A percentile compares a stretch with the other conserved stretches of the same genome.
phyloP scores from a whole-genome alignment of 2,888 invertebrate genomes.

The Agonum fuliginosum region DNA sequence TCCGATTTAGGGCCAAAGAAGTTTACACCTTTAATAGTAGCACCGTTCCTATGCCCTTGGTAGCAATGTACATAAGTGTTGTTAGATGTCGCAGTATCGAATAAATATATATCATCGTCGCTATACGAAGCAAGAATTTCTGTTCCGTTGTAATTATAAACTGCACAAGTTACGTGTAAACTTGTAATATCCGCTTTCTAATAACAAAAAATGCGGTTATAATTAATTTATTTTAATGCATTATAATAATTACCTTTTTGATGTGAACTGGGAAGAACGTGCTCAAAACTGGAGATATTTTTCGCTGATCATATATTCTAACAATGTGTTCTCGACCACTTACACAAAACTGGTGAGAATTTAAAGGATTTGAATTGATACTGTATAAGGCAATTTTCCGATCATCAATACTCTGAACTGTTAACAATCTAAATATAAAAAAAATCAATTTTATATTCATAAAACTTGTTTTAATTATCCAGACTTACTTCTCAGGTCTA shows the following conservation, averaged over 20 bases:
- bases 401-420: conserved; percentile 76
- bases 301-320: conserved; percentile 84
- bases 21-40: conserved; percentile 92
- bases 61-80: conserved; percentile 76
- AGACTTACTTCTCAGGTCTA: conserved; percentile 77
- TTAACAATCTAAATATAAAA: conserved; percentile 77
- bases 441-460: too few species aligned
- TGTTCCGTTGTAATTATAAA: conserved; percentile 92
- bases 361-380: conserved; percentile 88
- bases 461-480: background rate
- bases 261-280: conserved; percentile 53
- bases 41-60: conserved; percentile 80
- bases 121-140: conserved; percentile 96
- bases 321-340: conserved; percentile 88
- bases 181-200: conserved; percentile 61
- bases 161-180: conserved; percentile 89
- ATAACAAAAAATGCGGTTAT: conserved; percentile 17
- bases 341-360: conserved; percentile 86
- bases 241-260: conserved; percentile 34
- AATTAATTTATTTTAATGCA: background rate
- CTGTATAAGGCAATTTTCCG: conserved; percentile 88
- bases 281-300: conserved; percentile 65
- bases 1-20: conserved; percentile 95
- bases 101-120: conserved; percentile 94
- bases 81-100: conserved; percentile 77